Evolutionary conservation across 2,888 invertebrate species (phyloP).

Genomic region (Melinopterus prodromus): DNA sequence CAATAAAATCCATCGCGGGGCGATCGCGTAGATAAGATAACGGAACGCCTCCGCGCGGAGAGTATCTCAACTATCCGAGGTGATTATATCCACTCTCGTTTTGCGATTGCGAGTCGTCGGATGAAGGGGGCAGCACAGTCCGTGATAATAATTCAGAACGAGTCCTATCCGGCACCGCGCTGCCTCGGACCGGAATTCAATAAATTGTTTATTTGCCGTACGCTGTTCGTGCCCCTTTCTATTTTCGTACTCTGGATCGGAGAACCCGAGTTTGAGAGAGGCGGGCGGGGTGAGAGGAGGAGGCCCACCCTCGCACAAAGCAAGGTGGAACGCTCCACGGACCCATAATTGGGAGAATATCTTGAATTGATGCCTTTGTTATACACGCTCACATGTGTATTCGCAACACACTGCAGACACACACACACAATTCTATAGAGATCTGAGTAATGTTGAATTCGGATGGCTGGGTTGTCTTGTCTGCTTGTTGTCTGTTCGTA

Average conservation of each 20-base stretch:
- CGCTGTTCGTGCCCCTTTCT: neutral
- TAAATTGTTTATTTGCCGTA: conserved; percentile 15
- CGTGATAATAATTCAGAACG: neutral
- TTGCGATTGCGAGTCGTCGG: neutral
- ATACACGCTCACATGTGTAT: conserved; percentile 4
- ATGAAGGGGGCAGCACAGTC: neutral
- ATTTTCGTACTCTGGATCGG: neutral
- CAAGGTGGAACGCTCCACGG: neutral
- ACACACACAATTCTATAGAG: neutral
- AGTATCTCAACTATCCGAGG: conserved; percentile 4
- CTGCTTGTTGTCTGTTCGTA: neutral
- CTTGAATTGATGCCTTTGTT: conserved; percentile 13
- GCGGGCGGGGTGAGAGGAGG: neutral
- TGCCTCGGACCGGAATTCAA: conserved; percentile 11
- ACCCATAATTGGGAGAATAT: conserved; percentile 17
- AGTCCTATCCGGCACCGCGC: neutral
- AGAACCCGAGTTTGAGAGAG: no score
- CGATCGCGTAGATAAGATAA: neutral
- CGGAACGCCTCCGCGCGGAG: neutral
- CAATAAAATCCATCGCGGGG: neutral
- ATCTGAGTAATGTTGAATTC: neutral
- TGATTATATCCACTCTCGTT: neutral
- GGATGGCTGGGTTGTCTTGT: neutral
- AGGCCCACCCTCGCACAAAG: neutral
- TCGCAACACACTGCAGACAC: neutral